Percentiles rank a stretch among this genome's conserved stretches.
These are phyloP conservation scores for Gavia stellata DNA, from an alignment of 2,113 vertebrate species.

Conservation along the genomic window DNA sequence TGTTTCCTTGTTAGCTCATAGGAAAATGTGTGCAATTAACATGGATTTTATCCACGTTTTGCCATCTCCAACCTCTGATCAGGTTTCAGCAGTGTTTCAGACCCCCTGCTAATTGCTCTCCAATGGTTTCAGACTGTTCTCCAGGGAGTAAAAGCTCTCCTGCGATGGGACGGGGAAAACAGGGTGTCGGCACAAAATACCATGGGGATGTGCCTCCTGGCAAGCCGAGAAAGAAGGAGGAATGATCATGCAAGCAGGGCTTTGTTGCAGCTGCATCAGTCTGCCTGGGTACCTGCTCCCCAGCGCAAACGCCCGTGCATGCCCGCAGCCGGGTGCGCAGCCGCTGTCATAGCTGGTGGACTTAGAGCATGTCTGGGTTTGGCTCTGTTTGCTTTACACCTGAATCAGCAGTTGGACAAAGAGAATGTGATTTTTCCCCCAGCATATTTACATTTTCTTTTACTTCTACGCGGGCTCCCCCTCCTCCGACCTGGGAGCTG, in stretches of 20 bases:
- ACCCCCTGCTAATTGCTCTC: background rate
- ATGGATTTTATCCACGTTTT: background rate
- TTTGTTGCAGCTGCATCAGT: background rate
- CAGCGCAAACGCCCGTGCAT: fast-evolving
- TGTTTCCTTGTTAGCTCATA: background rate
- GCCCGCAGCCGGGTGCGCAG: background rate
- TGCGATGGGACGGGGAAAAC: background rate
- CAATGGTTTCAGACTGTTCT: background rate
- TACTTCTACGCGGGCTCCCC: background rate
- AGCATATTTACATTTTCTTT: background rate
- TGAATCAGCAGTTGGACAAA: background rate
- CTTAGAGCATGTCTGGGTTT: background rate
- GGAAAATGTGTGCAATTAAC: background rate
- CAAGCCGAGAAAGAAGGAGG: background rate
- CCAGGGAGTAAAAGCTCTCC: background rate
- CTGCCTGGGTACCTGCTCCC: background rate
- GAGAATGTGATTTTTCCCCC: fast-evolving
- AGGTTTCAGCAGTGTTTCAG: background rate
- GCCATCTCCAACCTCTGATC: background rate
- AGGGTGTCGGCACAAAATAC: background rate
- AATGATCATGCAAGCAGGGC: fast-evolving
- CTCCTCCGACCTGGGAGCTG: fast-evolving
- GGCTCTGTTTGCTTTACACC: background rate
- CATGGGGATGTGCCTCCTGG: background rate
- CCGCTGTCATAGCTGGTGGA: background rate